These are phyloP conservation scores for Pollenia labialis DNA, from an alignment of 2,888 invertebrate species.

Conservation along the genomic window DNA sequence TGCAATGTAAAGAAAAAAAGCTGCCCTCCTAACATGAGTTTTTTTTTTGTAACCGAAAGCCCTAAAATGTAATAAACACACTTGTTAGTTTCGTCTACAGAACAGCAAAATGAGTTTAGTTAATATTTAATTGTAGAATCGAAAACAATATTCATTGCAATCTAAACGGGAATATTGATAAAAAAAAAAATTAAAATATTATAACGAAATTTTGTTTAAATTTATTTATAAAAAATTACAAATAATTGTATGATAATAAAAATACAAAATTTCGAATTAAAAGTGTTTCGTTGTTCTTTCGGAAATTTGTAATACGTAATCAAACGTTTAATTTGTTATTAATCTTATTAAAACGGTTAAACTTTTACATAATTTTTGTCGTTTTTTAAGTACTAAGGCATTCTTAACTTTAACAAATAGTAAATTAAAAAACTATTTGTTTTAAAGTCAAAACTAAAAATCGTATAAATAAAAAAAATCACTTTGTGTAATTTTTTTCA, in stretches of 20 bases:
- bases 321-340: conserved; percentile 13
- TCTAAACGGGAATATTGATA: conserved; percentile 40
- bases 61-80: conserved; percentile 44
- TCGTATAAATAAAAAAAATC: conserved; percentile 2
- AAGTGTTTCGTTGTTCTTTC: not conserved
- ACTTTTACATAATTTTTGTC: conserved; percentile 46
- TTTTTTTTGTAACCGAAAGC: conserved; percentile 14
- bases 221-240: not conserved
- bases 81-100: conserved; percentile 66
- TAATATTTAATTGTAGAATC: conserved; percentile 65
- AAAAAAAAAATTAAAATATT: conserved; percentile 17
- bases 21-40: no score
- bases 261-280: not conserved
- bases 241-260: conserved; percentile 16
- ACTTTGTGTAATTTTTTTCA: conserved; percentile 1
- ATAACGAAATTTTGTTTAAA: conserved; percentile 6
- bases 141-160: conserved; percentile 54
- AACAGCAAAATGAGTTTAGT: conserved; percentile 61
- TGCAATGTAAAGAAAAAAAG: no score
- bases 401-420: not conserved
- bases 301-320: conserved; percentile 24
- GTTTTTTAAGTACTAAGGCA: not conserved
- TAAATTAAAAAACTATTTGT: not conserved
- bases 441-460: not conserved
- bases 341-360: conserved; percentile 39